These are phyloP conservation scores for Polypedilum pembai DNA, from an alignment of 1,140 invertebrate genomes.

Conservation along the genomic window DNA sequence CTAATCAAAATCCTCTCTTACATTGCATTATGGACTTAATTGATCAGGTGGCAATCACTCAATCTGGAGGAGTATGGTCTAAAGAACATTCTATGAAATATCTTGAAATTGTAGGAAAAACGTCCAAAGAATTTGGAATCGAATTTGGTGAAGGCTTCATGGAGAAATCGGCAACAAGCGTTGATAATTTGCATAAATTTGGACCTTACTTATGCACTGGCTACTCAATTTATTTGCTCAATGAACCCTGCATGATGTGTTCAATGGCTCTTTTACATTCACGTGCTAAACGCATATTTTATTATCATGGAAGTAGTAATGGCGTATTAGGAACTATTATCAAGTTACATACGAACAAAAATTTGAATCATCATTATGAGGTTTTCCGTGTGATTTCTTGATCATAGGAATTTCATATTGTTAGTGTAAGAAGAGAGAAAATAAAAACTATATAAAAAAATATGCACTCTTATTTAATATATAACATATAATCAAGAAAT, in stretches of 20 bases:
- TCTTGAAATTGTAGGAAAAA: constrained; percentile 34
- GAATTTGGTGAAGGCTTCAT: constrained; percentile 32
- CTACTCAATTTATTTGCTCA: constrained; percentile 74
- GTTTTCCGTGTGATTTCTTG: constrained; percentile 48
- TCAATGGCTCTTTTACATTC: constrained; percentile 90
- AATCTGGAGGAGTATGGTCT: constrained; percentile 72
- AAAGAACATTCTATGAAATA: constrained; percentile 36
- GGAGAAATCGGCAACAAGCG: constrained; percentile 30
- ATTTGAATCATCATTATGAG: constrained; percentile 87
- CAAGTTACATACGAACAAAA: constrained; percentile 67
- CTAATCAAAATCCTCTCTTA: constrained; percentile 59
- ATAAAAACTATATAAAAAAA: too few relatives aligned
- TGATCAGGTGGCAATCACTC: constrained; percentile 72
- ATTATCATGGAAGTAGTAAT: constrained; percentile 49
- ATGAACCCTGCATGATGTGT: constrained; percentile 90
- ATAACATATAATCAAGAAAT: too few relatives aligned
- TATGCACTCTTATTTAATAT: too few relatives aligned
- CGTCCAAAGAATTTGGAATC: constrained; percentile 32
- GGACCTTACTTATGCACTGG: constrained; percentile 82
- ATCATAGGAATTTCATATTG: neutral
- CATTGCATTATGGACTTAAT: constrained; percentile 81
- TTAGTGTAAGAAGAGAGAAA: too few relatives aligned
- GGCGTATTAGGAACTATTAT: constrained; percentile 65
- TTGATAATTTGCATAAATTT: constrained; percentile 42
- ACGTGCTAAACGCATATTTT: constrained; percentile 74